These are phyloP conservation scores for Lutra lutra DNA, from an alignment of 2,797 vertebrate genomes.

Conservation along the genomic window DNA sequence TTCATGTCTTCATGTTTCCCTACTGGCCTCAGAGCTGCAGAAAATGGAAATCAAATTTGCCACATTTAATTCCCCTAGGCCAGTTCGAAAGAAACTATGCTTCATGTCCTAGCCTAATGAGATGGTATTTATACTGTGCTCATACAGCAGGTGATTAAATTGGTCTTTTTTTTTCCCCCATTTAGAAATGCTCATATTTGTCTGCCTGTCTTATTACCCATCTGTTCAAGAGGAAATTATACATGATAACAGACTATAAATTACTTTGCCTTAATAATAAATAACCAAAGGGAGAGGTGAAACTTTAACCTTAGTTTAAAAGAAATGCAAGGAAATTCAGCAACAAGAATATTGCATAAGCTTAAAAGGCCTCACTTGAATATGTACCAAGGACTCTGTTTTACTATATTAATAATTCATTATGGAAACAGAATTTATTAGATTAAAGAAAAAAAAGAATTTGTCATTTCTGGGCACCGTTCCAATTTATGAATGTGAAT, in stretches of 20 bases:
- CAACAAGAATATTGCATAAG: slow-evolving; percentile 37
- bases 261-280: slow-evolving; percentile 71
- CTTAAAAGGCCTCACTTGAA: slow-evolving; percentile 39
- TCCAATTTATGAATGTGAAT: slow-evolving; percentile 34
- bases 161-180: slow-evolving; percentile 13
- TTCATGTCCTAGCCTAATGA: not conserved
- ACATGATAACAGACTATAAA: slow-evolving; percentile 59
- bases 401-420: slow-evolving; percentile 42
- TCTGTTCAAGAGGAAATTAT: slow-evolving; percentile 64
- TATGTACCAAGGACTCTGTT: not conserved
- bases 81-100: not conserved
- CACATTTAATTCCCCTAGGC: not conserved
- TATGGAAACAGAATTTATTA: not conserved
- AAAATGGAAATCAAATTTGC: slow-evolving; percentile 21
- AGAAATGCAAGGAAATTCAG: slow-evolving; percentile 53
- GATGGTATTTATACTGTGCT: slow-evolving; percentile 39
- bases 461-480: not conserved
- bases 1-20: not conserved
- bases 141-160: slow-evolving; percentile 28
- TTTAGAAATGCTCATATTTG: slow-evolving; percentile 46
- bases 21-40: not conserved
- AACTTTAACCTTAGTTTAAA: slow-evolving; percentile 64
- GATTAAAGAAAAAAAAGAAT: not conserved
- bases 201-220: slow-evolving; percentile 43
- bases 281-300: slow-evolving; percentile 45